Percentiles rank a stretch among this genome's conserved stretches.
Conservation (phyloP, 2,888 invertebrate species). For the Tiliacea citrago region DNA sequence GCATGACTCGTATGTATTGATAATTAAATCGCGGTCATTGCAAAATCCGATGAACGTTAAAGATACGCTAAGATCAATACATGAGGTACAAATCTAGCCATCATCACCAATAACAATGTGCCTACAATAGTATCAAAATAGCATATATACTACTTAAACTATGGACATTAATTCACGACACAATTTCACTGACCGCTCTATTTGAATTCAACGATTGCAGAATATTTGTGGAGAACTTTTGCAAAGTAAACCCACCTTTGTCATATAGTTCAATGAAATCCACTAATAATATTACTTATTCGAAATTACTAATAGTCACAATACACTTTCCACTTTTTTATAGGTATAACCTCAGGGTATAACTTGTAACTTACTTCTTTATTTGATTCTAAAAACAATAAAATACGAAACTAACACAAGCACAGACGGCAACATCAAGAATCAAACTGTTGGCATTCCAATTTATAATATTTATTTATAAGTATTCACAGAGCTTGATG, state of each 20-base stretch:
- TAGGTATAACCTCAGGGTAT: too few relatives aligned
- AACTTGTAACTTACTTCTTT: too few relatives aligned
- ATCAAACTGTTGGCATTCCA: conserved; percentile 21
- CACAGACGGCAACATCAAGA: background rate
- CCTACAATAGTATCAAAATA: background rate
- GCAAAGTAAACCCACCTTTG: too few relatives aligned
- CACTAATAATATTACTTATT: background rate
- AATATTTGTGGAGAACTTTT: background rate
- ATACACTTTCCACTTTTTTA: background rate
- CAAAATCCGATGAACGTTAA: background rate
- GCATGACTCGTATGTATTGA: too few relatives aligned
- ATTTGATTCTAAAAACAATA: background rate
- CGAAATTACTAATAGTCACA: background rate
- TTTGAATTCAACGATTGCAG: background rate
- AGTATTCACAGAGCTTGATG: conserved; percentile 26
- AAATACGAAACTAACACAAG: conserved; percentile 19
- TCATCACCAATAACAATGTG: background rate
- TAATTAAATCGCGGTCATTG: background rate
- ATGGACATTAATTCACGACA: background rate
- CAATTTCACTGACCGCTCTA: background rate
- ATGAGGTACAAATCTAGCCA: background rate
- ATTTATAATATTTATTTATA: conserved; percentile 23
- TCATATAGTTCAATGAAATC: background rate
- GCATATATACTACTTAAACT: too few relatives aligned
- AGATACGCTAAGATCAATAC: background rate